A percentile compares a stretch with the other conserved stretches of the same genome.
Evolutionary conservation across 1,140 invertebrate genomes (phyloP).

Genomic region (Helicoverpa zea): DNA sequence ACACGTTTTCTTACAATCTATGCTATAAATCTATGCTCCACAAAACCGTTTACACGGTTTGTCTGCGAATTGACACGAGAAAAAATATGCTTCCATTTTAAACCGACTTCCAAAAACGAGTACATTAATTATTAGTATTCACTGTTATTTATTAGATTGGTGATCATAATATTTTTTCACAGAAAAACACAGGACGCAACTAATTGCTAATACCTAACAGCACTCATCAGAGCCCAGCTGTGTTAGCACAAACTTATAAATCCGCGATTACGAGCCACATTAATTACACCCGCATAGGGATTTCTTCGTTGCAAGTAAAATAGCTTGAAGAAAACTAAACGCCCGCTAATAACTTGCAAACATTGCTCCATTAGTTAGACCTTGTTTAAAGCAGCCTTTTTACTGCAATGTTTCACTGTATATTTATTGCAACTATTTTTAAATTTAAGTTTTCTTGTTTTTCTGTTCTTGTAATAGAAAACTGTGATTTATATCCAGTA

Average conservation of each 20-base stretch:
- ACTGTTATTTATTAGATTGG: no score
- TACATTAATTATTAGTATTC: no score
- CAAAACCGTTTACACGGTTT: no score
- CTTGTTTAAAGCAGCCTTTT: neutral
- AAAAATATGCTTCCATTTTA: no score
- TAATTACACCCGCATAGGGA: neutral
- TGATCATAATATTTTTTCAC: no score
- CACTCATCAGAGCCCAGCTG: neutral
- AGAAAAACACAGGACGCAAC: neutral
- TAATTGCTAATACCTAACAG: neutral
- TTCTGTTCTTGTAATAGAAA: no score
- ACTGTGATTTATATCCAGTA: no score
- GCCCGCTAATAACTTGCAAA: constrained; percentile 22
- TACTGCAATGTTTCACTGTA: constrained; percentile 11
- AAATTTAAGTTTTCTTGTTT: no score
- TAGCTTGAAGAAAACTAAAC: constrained; percentile 3
- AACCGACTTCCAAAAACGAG: no score
- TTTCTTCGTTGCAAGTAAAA: constrained; percentile 10
- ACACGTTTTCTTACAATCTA: no score
- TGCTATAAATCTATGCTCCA: no score
- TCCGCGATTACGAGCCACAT: neutral
- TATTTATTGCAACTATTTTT: constrained; percentile 1
- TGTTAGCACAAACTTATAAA: neutral
- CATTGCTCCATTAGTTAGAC: neutral
- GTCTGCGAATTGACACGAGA: no score